Evolutionary conservation across 2,888 invertebrate species (phyloP), one percentile per base, ranked within the genome.

Genomic region (Scelioninae gen. 1): DNA sequence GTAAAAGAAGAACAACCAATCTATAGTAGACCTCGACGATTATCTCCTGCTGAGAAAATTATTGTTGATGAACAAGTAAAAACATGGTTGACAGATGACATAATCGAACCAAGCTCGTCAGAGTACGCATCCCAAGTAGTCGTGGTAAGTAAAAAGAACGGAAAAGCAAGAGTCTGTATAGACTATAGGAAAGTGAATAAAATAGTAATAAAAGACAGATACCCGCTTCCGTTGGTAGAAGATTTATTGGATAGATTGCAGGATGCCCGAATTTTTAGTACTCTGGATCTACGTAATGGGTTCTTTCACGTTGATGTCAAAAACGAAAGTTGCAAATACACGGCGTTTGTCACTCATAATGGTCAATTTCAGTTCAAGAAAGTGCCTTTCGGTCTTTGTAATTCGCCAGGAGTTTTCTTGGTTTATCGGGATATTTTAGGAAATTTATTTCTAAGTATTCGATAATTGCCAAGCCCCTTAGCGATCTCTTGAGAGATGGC

Each of bases 141-240:
- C 0, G 45, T 86, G 9, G 85, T 82, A 0, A 79, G 49, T 9
- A 87, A 86, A 69, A 85, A 86, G 38, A 75, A 86, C n/a, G 84
- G 83, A 13, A 16, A 68, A 0, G 60, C 56, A 0, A 53, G 86
- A 5, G 11, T 87, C 0, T 87, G 87, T 49, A 69, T 88, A 1
- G 86, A 87, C 58, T 88, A 69, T 43, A 32, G 84, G 16, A 11
- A 45, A 1, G 23, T 87, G 0, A 88, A 88, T 53, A 47, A 63
- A 16, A 81, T 83, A n/a, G n/a, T n/a, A n/a, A n/a, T n/a, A n/a
- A n/a, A n/a, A n/a, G n/a, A n/a, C n/a, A n/a, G n/a, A n/a, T n/a
- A n/a, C n/a, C n/a, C n/a, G n/a, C n/a, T n/a, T n/a, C n/a, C n/a
- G n/a, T n/a, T 47, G 10, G 15, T 47, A 5, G 47, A 47, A 5